Conservation (phyloP, 92 coral and sea anemone genomes). For the Isaurus tuberculatus region DNA sequence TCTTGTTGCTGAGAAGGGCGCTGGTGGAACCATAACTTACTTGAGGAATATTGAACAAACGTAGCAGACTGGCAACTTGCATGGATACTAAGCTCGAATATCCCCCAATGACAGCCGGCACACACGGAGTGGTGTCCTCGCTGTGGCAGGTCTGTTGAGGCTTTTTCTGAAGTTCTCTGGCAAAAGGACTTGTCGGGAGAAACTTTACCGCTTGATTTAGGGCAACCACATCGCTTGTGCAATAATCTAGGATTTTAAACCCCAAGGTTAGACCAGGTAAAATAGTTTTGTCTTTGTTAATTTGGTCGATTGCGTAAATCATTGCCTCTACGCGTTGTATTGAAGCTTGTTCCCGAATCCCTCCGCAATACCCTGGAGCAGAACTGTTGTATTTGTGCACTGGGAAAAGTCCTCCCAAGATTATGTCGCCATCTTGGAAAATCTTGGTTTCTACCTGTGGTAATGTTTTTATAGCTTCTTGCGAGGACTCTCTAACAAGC, state of each 20-base stretch:
- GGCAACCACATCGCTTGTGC: slow-evolving; percentile 51
- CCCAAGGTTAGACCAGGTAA: slow-evolving; percentile 53
- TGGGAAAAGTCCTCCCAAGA: slow-evolving; percentile 66
- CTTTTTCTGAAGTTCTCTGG: not conserved
- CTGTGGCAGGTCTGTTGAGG: not conserved
- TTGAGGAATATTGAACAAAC: slow-evolving; percentile 55
- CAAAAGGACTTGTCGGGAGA: slow-evolving; percentile 24
- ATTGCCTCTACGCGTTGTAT: slow-evolving; percentile 64
- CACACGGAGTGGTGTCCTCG: not conserved
- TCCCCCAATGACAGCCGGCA: slow-evolving; percentile 42
- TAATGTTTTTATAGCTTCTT: not conserved
- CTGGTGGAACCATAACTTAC: slow-evolving; percentile 59
- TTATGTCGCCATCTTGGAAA: slow-evolving; percentile 54
- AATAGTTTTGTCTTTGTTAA: slow-evolving; percentile 40
- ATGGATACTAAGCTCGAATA: slow-evolving; percentile 37
- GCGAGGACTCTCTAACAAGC: not conserved
- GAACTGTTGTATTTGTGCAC: slow-evolving; percentile 53
- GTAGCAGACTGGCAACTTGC: slow-evolving; percentile 39
- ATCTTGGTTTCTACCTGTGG: slow-evolving; percentile 35
- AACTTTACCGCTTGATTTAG: slow-evolving; percentile 55
- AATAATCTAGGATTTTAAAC: slow-evolving; percentile 53
- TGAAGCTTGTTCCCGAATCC: slow-evolving; percentile 38
- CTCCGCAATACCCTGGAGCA: slow-evolving; percentile 43
- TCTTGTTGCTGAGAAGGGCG: slow-evolving; percentile 53
- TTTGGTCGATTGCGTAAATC: slow-evolving; percentile 54